Evolutionary conservation across 2,888 invertebrate genomes (phyloP), one percentile per base, ranked within the genome.

Genomic region (Microctonus hyperodae): DNA sequence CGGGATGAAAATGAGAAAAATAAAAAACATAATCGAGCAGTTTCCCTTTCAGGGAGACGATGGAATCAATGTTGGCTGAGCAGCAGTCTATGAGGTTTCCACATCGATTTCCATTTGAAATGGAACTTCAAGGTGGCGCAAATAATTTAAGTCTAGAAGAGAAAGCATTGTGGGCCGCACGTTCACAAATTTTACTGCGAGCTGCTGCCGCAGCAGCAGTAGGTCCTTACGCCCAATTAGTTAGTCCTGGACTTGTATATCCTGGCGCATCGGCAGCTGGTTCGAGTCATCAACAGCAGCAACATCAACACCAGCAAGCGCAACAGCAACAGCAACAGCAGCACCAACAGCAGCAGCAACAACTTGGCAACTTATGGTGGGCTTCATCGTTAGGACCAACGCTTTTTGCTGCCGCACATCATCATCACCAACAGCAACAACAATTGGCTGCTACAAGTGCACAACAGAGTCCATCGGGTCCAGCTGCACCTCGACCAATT

Each of bases 41-140:
- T 77, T 83, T 80, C 75, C 83, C 83, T 83, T 83, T 78, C 90
- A 94, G 95, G 85, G 95, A 95, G 86, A 94, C 94, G 67, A 94
- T 95, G 94, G 95, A 95, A 84, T 91, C 91, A 63, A 92, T 95
- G 91, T 84, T 94, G 77, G 92, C 92, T 51, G 94, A 94, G 80
- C 94, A 94, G 85, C 93, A 94, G 76, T 90, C 93, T 76, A 87
- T 94, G 72, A 90, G 94, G 57, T 90, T 93, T 60, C 92, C 92
- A 2, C 85, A 93, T 74, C 89, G 93, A 60, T 91, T 92, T 40
- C 91, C 92, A 77, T 90, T 89, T 74, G 89, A 90, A 74, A 85
- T 92, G 78, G 92, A 93, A 57, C 77, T 83, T 57, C 83, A 83
- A 68, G 76, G 79, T 25, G 75, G 78, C 73, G 90, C 90, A 77